Evolutionary conservation across 2,113 vertebrate genomes (phyloP), one percentile per base, ranked within the genome.

Genomic region (Gavialis gangeticus): DNA sequence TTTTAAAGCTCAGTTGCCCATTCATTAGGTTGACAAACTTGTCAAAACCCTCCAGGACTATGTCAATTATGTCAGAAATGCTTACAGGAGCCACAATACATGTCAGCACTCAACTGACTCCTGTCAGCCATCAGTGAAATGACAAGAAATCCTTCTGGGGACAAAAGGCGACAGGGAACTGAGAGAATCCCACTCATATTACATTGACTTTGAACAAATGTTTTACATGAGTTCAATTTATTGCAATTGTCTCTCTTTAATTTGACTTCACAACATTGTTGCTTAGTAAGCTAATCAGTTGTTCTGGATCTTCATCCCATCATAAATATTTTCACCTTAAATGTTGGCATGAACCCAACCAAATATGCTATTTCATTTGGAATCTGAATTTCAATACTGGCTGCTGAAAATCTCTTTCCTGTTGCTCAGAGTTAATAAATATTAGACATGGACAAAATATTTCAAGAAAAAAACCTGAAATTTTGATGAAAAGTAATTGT

Each of bases 1-100:
- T 97, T 96, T 97, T 95, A 95, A 96, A 96, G 91, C 92, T 96
- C 86, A 89, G 94, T 84, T 97, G 92, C 93, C 94, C 91, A 96
- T 96, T 97, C 96, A 97, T 97, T 98, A 98, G 46, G 95, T 97
- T 98, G 97, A 97, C 97, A 97, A 98, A 98, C 96, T 97, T 97
- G 97, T 98, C 97, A 98, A 97, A 97, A 97, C 80, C 91, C 93
- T 97, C 89, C 84, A 97, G 97, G 96, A 97, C 97, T 94, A 85
- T 96, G 94, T 93, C 97, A 97, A 66, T 97, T 96, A 95, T 95
- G 96, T 97, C 94, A 97, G 90, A 97, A 98, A 97, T 94, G 83
- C 79, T 97, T 98, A 97, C 64, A 93, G 92, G 91, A 97, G 87
- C 88, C 90, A 94, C 54, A 94, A 81, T 93, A 95, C 2, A 14